These are phyloP conservation scores for Bathynomus jamesi DNA, from an alignment of 1,140 invertebrate genomes.

Conservation along the genomic window DNA sequence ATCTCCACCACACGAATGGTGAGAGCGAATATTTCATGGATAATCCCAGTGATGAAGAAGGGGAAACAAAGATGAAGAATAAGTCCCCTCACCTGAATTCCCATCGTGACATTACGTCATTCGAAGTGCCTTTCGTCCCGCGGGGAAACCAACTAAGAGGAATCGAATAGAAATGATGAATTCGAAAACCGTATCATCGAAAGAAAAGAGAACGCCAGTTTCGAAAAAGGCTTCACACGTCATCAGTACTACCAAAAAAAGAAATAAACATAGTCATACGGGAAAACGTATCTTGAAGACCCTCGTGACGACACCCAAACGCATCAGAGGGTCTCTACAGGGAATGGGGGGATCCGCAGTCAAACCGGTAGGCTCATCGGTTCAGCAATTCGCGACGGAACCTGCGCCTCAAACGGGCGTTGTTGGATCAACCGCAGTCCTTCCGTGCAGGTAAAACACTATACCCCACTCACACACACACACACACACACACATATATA, in stretches of 20 bases:
- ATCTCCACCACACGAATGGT: background rate
- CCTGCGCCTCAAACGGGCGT: slow-evolving; percentile 15
- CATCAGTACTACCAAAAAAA: background rate
- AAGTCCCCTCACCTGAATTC: background rate
- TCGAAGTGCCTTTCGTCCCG: background rate
- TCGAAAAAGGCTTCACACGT: background rate
- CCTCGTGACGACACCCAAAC: background rate
- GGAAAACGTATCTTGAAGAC: background rate
- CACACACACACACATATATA: slow-evolving; percentile 4
- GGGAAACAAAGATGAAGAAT: background rate
- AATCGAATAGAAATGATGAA: background rate
- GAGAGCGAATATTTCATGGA: too few relatives aligned
- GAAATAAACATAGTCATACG: background rate
- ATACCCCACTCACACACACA: background rate
- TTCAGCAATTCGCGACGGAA: slow-evolving; percentile 14
- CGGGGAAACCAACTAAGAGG: background rate
- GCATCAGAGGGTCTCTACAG: background rate
- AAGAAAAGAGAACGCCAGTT: background rate
- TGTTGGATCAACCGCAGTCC: slow-evolving; percentile 15
- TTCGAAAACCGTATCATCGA: background rate
- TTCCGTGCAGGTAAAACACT: slow-evolving; percentile 14
- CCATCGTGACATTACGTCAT: background rate
- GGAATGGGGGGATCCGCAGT: slow-evolving; percentile 19
- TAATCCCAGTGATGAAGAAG: background rate
- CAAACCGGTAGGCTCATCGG: background rate